A percentile compares a stretch with the other conserved stretches of the same genome.
phyloP scores from a whole-genome alignment of 2,797 vertebrate species.

The Rhynchotus rufescens region DNA sequence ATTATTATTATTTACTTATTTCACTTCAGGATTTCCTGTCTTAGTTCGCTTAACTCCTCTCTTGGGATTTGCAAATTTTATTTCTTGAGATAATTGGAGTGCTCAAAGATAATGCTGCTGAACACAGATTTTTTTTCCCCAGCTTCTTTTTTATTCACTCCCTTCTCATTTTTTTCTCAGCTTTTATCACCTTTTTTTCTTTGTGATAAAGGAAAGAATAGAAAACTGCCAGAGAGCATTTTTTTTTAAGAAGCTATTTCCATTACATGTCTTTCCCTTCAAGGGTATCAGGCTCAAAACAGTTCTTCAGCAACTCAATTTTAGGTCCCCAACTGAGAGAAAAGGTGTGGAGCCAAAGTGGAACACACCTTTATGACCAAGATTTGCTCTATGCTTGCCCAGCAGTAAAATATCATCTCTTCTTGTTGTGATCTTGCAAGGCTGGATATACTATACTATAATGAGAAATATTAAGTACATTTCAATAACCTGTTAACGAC shows the following conservation, averaged over 20 bases:
- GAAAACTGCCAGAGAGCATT: not conserved
- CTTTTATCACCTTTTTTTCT: not conserved
- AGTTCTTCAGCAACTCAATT: not conserved
- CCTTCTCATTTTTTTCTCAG: not conserved
- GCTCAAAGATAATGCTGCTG: not conserved
- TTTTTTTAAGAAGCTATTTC: not conserved
- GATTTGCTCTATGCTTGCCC: not conserved
- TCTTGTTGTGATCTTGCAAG: not conserved
- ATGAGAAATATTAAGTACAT: not conserved
- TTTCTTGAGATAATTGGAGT: not conserved
- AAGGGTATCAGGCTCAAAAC: not conserved
- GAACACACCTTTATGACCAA: rapidly evolving
- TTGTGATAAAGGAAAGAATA: not conserved
- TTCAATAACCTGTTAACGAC: not conserved
- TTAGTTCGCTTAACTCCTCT: not conserved
- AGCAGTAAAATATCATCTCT: not conserved
- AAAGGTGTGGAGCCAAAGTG: not conserved
- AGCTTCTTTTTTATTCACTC: not conserved
- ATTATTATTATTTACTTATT: not conserved
- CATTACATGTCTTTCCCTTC: not conserved
- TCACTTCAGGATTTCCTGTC: not conserved
- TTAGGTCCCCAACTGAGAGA: not conserved
- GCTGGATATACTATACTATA: not conserved
- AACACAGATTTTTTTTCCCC: not conserved
- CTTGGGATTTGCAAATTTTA: not conserved